Evolutionary conservation across 2,797 vertebrate species (phyloP), one percentile per base, ranked within the genome.

Genomic region (Artibeus jamaicensis): DNA sequence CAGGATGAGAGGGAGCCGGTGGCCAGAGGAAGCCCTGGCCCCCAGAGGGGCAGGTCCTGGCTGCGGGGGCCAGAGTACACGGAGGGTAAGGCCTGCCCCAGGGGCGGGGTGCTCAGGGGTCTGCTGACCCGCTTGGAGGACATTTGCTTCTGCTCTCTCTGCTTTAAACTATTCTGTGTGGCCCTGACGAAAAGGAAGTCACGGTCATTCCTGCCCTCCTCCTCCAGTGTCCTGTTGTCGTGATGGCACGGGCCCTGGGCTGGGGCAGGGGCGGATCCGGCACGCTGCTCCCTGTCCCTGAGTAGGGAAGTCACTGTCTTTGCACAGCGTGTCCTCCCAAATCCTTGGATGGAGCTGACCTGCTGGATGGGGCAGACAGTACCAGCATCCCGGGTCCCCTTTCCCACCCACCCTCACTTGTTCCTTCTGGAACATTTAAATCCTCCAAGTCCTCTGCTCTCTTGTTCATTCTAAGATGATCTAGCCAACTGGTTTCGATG

Each of bases 231-330:
- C 32, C 5, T 3, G 8, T n/a, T 50, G 71, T 14, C 18, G 1
- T 12, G 14, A 50, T 3, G 37, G 18, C 0, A 0, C 24, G 7
- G 15, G 65, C 16, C 4, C 2, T 10, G 3, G 21, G 32, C 6
- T 42, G 12, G 4, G 19, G 6, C 2, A 37, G 15, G 2, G 6
- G 11, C n/a, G 4, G 42, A 26, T 32, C 22, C 57, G 86, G 29
- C 32, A 81, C 50, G 50, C 24, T n/a, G 76, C 39, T 44, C 62
- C 5, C 3, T 15, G 39, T 24, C 44, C 50, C 44, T 1, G 7
- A 48, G n/a, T 3, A 42, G 6, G 57, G 55, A 81, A 55, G 26
- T 34, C 34, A 15, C 34, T 6, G 3, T 0, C 9, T 5, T 79
- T 6, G 19, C 1, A 1, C 0, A 18, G 19, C 26, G n/a, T 42